Evolutionary conservation across 1,140 invertebrate species (phyloP), one percentile per base, ranked within the genome.

Genomic region (Caerostris extrusa): DNA sequence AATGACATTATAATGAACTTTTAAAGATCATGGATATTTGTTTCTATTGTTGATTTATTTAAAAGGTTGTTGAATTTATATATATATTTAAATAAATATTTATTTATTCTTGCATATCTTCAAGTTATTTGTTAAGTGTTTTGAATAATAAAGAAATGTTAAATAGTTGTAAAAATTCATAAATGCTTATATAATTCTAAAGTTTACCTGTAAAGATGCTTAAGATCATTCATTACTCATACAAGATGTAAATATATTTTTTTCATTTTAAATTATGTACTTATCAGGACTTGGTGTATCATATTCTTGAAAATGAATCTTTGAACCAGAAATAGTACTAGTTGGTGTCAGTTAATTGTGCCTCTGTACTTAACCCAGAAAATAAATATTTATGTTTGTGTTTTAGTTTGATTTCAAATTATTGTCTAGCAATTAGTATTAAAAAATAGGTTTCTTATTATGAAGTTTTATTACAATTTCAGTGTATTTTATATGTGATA

Each of bases 281-380:
- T n/a, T 91, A 83, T 82, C 60, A 55, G 53, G 64, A 82, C 7
- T 61, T 82, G 53, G 53, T 90, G 88, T 56, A 90, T 57, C 56
- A 77, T 91, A 60, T 82, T 82, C 55, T 19, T 82, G 17, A 19
- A 91, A 91, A 53, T 8, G 7, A 81, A 82, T 81, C 64, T 69
- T 19, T 92, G 86, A 83, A 85, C 91, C 34, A 92, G 91, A 92
- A 56, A 56, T 83, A 85, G 61, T 85, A 86, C 53, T 85, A 67
- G 81, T 57, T 92, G 60, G 58, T 92, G 90, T 92, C 57, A 50
- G 58, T 77, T 14, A 81, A 58, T 58, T 91, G 90, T 91, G 90
- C 90, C 77, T 83, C 64, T 93, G 91, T 93, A 93, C 91, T 93
- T 93, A 93, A 93, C 77, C 91, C 53, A 87, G 91, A 87, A 85